Evolutionary conservation across 2,888 invertebrate species (phyloP), one percentile per base, ranked within the genome.

Genomic region (Apamea anceps): DNA sequence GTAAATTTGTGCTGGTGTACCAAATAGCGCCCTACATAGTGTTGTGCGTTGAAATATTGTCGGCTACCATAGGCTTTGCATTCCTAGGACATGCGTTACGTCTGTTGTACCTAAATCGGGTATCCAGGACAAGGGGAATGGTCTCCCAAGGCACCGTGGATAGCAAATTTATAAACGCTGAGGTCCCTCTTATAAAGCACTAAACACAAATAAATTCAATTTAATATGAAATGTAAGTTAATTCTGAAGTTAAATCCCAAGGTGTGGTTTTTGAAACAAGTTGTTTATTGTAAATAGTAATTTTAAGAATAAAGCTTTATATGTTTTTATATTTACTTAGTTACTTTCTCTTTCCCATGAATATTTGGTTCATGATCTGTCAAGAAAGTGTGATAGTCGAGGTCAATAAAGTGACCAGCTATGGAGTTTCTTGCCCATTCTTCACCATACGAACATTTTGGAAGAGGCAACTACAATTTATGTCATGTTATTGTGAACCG

Each of bases 1-100:
- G 81, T 0, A 82, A 90, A 6, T 87, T 95, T 60, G 90, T 90
- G 79, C 71, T 92, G 18, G 88, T 94, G 4, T 93, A 94, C 87
- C 79, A 91, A 12, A 87, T 90, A 51, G 92, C 87, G 0, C 95
- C 95, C 0, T 86, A 87, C 42, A 32, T 92, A 0, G 25, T 94
- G 12, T 57, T 93, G 15, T 80, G 85, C 2, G 13, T 92, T 0
- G 90, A 94, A 80, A 84, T 90, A 45, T 15, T 85, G 0, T 71
- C 92, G 1, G 75, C 91, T 18, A 1, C 92, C 1, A 60, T 84
- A 0, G 93, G 94, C 0, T 13, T 92, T 8, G 42, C 62, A 0
- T 76, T 95, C 1, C 62, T 95, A 15, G 81, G 82, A 0, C 86
- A 89, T 63, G 87, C 91, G 1, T 25, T 45, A 3, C 80, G 67